These are phyloP conservation scores for Leptinotarsa rubiginosa DNA, from an alignment of 2,888 invertebrate genomes.

Conservation along the genomic window DNA sequence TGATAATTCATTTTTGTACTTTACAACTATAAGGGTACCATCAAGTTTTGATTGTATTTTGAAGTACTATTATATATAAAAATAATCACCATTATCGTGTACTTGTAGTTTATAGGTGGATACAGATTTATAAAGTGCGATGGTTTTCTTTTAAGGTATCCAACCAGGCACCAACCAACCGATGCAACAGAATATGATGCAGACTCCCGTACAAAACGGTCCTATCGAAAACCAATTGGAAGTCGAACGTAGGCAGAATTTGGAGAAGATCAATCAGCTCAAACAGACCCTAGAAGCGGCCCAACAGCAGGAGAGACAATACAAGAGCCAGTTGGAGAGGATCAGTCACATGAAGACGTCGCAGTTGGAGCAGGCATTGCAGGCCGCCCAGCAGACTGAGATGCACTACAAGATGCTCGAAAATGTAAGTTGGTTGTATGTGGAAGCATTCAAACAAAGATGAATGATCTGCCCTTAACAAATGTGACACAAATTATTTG, in stretches of 20 bases:
- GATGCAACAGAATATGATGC: slow-evolving; percentile 60
- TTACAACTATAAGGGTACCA: too few relatives aligned
- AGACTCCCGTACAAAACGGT: slow-evolving; percentile 55
- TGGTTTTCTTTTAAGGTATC: slow-evolving; percentile 11
- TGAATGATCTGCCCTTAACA: too few relatives aligned
- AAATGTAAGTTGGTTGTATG: slow-evolving; percentile 46
- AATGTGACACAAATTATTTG: too few relatives aligned
- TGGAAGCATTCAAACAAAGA: too few relatives aligned
- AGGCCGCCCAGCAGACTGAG: slow-evolving; percentile 83
- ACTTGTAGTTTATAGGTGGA: too few relatives aligned
- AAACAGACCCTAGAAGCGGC: slow-evolving; percentile 84
- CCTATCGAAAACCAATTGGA: slow-evolving; percentile 72
- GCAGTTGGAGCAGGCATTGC: slow-evolving; percentile 75
- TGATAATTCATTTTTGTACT: too few relatives aligned
- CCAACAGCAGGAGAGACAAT: slow-evolving; percentile 82
- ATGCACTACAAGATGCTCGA: slow-evolving; percentile 83
- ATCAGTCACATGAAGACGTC: slow-evolving; percentile 73
- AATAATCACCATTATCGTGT: too few relatives aligned
- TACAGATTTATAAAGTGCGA: too few relatives aligned
- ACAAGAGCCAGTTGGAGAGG: slow-evolving; percentile 81
- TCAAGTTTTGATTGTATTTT: too few relatives aligned
- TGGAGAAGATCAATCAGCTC: slow-evolving; percentile 81
- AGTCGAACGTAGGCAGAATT: slow-evolving; percentile 81
- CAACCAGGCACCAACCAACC: slow-evolving; percentile 46
- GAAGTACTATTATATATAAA: too few relatives aligned